Evolutionary conservation across 2,888 invertebrate species (phyloP).

Genomic region (Alviniconcha strummeri): DNA sequence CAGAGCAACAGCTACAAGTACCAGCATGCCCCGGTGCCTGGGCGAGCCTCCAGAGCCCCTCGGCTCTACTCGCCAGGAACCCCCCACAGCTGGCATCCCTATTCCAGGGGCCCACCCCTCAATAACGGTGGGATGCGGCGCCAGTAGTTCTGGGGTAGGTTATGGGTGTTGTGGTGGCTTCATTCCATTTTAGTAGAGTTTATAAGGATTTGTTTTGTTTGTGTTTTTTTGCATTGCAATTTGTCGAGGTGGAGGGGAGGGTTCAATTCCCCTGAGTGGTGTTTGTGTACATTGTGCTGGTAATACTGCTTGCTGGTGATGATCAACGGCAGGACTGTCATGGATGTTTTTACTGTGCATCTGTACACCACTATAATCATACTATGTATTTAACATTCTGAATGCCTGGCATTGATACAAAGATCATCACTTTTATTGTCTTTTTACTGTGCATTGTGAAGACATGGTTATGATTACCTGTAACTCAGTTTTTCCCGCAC

Average conservation of each 20-base stretch:
- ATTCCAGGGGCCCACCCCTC: neutral
- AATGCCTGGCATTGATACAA: too few species aligned
- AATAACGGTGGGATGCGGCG: constrained; percentile 1
- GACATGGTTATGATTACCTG: too few species aligned
- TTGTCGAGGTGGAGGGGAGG: neutral
- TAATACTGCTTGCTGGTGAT: neutral
- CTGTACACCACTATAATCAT: too few species aligned
- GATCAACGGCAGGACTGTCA: too few species aligned
- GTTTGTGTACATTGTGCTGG: neutral
- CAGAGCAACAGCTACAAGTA: constrained; percentile 1
- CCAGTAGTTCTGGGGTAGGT: constrained; percentile 16
- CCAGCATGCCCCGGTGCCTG: neutral
- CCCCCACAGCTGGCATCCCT: constrained; percentile 15
- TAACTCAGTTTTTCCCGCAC: too few species aligned
- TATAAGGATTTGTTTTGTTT: neutral
- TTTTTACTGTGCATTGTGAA: too few species aligned
- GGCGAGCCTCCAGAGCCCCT: neutral
- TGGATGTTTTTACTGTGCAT: too few species aligned
- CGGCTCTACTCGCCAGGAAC: neutral
- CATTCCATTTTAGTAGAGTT: neutral
- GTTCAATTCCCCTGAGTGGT: neutral
- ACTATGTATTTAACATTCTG: too few species aligned
- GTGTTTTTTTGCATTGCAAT: neutral
- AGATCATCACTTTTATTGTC: too few species aligned
- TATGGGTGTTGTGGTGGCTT: constrained; percentile 10